Evolutionary conservation across 2,113 vertebrate genomes (phyloP).

Genomic region (Corythaixoides concolor): DNA sequence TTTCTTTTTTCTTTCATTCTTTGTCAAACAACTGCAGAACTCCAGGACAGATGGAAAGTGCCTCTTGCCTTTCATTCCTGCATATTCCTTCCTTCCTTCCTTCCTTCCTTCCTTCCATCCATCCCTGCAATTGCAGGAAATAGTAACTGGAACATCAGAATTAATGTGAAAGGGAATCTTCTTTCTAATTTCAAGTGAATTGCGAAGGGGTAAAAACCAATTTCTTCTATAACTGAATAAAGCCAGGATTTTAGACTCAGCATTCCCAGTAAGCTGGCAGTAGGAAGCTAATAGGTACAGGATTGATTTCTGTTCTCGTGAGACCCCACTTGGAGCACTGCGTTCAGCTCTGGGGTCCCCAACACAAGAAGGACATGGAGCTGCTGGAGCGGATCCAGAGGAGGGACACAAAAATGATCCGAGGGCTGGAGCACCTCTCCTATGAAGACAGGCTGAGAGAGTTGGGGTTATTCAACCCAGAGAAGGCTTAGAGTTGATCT

Average conservation of each 20-base stretch:
- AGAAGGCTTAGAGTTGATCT: no score
- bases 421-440: no score
- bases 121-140: neutral
- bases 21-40: fast-evolving
- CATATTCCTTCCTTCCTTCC: neutral
- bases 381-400: no score
- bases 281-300: neutral
- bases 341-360: no score
- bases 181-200: neutral
- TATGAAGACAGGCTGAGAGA: no score
- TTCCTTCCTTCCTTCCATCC: neutral
- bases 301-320: neutral
- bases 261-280: neutral
- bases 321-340: no score
- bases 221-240: neutral
- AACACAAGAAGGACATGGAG: no score
- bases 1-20: neutral
- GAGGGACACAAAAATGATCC: no score
- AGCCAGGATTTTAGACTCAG: neutral
- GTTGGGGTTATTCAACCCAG: no score
- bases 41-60: neutral
- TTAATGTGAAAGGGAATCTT: neutral
- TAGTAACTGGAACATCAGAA: neutral
- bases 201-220: neutral
- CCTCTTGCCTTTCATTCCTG: neutral